Evolutionary conservation across 2,797 vertebrate genomes (phyloP).

Genomic region (Euthynnus affinis): DNA sequence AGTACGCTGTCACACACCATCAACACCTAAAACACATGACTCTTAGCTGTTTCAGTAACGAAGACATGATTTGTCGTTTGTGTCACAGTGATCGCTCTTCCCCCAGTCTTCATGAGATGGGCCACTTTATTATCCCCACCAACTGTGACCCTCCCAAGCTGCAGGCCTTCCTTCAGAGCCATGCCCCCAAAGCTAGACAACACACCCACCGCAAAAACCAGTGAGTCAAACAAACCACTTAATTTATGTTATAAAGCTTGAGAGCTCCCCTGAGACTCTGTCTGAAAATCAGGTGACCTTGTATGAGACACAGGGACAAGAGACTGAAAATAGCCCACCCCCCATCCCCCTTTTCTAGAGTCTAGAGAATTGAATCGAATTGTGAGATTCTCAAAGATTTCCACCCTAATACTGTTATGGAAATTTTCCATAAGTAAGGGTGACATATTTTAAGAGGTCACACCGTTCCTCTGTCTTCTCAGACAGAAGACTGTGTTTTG

Average conservation of each 20-base stretch:
- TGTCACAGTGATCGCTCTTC: slow-evolving; percentile 87
- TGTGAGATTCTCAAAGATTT: too few species aligned
- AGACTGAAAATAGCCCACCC: too few species aligned
- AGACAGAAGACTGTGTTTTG: too few species aligned
- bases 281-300: too few species aligned
- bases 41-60: not conserved
- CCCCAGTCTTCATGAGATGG: slow-evolving; percentile 91
- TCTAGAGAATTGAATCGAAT: too few species aligned
- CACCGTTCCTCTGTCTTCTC: too few species aligned
- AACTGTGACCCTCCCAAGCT: slow-evolving; percentile 88
- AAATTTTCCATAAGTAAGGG: too few species aligned
- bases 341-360: too few species aligned
- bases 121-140: slow-evolving; percentile 91
- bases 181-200: slow-evolving; percentile 89
- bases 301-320: not conserved
- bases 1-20: slow-evolving; percentile 70
- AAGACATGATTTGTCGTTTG: not conserved
- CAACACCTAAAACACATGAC: not conserved
- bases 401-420: too few species aligned
- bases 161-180: slow-evolving; percentile 90
- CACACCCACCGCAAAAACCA: slow-evolving; percentile 85
- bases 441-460: too few species aligned
- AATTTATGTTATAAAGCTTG: not conserved
- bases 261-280: too few species aligned
- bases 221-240: slow-evolving; percentile 83